Conservation (phyloP, 1,140 invertebrate species). For the Hestina assimilis region DNA sequence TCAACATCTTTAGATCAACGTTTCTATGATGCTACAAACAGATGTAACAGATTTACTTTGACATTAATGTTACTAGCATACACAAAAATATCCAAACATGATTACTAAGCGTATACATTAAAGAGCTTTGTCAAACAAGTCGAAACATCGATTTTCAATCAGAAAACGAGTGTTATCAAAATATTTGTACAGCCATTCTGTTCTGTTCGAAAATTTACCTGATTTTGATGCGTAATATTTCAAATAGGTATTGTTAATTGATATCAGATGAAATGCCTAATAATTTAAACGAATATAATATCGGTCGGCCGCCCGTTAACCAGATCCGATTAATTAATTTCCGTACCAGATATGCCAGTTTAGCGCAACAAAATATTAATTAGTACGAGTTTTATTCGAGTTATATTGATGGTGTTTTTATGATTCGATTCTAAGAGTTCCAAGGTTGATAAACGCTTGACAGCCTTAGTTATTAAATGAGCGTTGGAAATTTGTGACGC, state of each 20-base stretch:
- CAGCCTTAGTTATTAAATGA: too few species aligned
- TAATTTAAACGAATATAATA: constrained; percentile 44
- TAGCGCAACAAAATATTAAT: constrained; percentile 21
- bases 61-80: too few species aligned
- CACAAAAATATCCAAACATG: too few species aligned
- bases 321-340: constrained; percentile 54
- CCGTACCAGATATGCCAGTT: constrained; percentile 16
- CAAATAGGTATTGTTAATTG: constrained; percentile 46
- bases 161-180: constrained; percentile 1
- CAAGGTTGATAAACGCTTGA: not conserved
- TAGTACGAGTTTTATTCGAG: constrained; percentile 1
- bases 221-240: constrained; percentile 33
- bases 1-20: too few species aligned
- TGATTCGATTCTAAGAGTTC: not conserved
- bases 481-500: too few species aligned
- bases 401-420: not conserved
- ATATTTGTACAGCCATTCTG: constrained; percentile 18
- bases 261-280: constrained; percentile 47
- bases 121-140: too few species aligned
- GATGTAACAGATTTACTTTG: too few species aligned
- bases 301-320: constrained; percentile 44
- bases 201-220: too few species aligned
- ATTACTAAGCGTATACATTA: too few species aligned
- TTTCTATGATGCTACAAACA: too few species aligned
- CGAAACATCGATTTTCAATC: not conserved